A percentile compares a stretch with the other conserved stretches of the same genome.
Conservation (phyloP, 2,797 vertebrate genomes). For the Podarcis siculus region DNA sequence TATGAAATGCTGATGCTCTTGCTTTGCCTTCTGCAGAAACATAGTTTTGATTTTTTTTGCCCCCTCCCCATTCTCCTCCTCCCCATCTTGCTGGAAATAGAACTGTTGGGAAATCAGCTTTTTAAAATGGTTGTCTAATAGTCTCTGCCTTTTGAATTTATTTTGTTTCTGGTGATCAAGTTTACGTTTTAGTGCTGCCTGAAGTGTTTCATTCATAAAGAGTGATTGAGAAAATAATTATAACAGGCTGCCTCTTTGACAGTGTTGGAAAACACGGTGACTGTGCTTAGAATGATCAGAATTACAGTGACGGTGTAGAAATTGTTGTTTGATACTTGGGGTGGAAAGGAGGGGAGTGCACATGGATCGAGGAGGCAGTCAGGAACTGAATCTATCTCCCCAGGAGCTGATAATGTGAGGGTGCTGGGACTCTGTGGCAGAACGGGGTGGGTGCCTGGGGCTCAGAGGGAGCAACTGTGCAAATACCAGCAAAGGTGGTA, state of each 20-base stretch:
- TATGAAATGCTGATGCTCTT: slow-evolving; percentile 43
- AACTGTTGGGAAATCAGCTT: slow-evolving; percentile 70
- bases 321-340: slow-evolving; percentile 49
- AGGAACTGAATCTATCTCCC: background rate
- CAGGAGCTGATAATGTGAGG: background rate
- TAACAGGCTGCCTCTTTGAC: slow-evolving; percentile 58
- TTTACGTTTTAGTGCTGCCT: slow-evolving; percentile 70
- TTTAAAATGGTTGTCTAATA: slow-evolving; percentile 67
- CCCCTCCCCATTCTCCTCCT: background rate
- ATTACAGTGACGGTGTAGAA: slow-evolving; percentile 64
- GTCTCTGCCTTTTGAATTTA: slow-evolving; percentile 67
- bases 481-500: too few species aligned
- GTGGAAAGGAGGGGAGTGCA: slow-evolving; percentile 31
- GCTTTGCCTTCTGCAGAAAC: slow-evolving; percentile 55
- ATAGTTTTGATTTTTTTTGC: slow-evolving; percentile 42
- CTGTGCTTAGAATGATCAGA: slow-evolving; percentile 66
- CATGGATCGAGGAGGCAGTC: slow-evolving; percentile 35
- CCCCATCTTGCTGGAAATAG: slow-evolving; percentile 54
- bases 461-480: too few species aligned
- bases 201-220: slow-evolving; percentile 68
- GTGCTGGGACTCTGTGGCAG: too few species aligned
- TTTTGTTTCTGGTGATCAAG: slow-evolving; percentile 76
- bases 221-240: slow-evolving; percentile 79
- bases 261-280: slow-evolving; percentile 64
- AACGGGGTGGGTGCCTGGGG: too few species aligned